These are phyloP conservation scores for Callionymus lyra DNA, from an alignment of 2,113 vertebrate species.

Conservation along the genomic window DNA sequence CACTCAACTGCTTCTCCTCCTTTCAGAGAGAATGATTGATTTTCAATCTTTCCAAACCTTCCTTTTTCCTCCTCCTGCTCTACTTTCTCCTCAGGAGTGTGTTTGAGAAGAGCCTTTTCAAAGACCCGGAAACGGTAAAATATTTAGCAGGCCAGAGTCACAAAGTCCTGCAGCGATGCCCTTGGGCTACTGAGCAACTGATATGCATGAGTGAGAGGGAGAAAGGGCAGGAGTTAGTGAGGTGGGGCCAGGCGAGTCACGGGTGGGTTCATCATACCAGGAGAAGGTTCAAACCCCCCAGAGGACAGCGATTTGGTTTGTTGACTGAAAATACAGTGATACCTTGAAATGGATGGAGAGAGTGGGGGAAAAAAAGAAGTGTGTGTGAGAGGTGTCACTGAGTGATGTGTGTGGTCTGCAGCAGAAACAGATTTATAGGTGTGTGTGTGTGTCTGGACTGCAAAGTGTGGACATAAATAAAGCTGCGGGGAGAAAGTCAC, in stretches of 20 bases:
- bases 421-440: constrained; percentile 51
- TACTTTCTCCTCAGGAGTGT: constrained; percentile 1
- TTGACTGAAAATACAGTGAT: constrained; percentile 5
- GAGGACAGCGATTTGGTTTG: constrained; percentile 1
- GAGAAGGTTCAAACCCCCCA: neutral
- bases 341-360: constrained; percentile 8
- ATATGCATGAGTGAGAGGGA: constrained; percentile 3
- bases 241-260: too few relatives aligned
- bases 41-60: constrained; percentile 8
- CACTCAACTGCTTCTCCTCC: neutral
- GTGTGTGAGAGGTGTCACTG: constrained; percentile 8
- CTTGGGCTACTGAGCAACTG: constrained; percentile 7
- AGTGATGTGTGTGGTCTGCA: constrained; percentile 30
- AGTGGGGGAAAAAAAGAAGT: constrained; percentile 2
- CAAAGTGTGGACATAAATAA: constrained; percentile 59
- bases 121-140: constrained; percentile 15
- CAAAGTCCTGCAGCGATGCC: constrained; percentile 10
- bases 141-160: constrained; percentile 11
- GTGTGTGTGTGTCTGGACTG: constrained; percentile 29
- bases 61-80: neutral
- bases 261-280: too few relatives aligned
- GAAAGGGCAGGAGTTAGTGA: neutral
- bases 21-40: constrained; percentile 21
- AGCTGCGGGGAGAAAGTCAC: constrained; percentile 49
- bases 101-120: constrained; percentile 16